phyloP scores from a whole-genome alignment of 2,888 invertebrate genomes.

The Ditylenchus weischeri region DNA sequence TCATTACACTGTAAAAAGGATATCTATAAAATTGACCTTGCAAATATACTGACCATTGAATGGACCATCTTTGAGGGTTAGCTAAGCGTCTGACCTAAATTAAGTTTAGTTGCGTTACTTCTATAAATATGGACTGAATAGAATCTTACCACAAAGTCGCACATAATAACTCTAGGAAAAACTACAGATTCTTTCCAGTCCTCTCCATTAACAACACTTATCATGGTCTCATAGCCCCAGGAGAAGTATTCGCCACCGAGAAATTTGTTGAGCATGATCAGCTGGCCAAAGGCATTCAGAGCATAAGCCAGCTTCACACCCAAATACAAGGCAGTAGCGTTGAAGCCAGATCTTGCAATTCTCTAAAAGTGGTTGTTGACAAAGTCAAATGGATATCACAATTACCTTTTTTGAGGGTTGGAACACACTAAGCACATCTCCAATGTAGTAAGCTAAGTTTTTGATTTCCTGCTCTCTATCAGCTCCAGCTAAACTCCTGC shows the following conservation, averaged over 20 bases:
- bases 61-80: slow-evolving; percentile 43
- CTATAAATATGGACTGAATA: too few relatives aligned
- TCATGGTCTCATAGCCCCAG: slow-evolving; percentile 43
- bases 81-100: slow-evolving; percentile 38
- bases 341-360: slow-evolving; percentile 40
- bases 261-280: slow-evolving; percentile 60
- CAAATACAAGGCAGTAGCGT: slow-evolving; percentile 59
- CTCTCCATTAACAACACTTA: slow-evolving; percentile 37
- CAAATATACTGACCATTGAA: slow-evolving; percentile 36
- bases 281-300: slow-evolving; percentile 60
- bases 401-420: not conserved
- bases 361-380: not conserved
- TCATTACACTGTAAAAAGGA: slow-evolving; percentile 27
- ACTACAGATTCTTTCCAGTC: slow-evolving; percentile 60
- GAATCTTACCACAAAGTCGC: slow-evolving; percentile 47
- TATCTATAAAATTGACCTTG: too few relatives aligned
- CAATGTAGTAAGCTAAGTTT: slow-evolving; percentile 39
- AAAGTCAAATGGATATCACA: not conserved
- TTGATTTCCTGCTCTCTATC: slow-evolving; percentile 42
- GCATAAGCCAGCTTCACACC: slow-evolving; percentile 60
- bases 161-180: slow-evolving; percentile 61
- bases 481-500: slow-evolving; percentile 32
- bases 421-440: slow-evolving; percentile 27
- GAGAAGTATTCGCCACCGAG: slow-evolving; percentile 54
- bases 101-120: not conserved